A percentile compares a stretch with the other conserved stretches of the same genome.
These are phyloP conservation scores for Empis livida DNA, from an alignment of 2,888 invertebrate genomes.

Conservation along the genomic window DNA sequence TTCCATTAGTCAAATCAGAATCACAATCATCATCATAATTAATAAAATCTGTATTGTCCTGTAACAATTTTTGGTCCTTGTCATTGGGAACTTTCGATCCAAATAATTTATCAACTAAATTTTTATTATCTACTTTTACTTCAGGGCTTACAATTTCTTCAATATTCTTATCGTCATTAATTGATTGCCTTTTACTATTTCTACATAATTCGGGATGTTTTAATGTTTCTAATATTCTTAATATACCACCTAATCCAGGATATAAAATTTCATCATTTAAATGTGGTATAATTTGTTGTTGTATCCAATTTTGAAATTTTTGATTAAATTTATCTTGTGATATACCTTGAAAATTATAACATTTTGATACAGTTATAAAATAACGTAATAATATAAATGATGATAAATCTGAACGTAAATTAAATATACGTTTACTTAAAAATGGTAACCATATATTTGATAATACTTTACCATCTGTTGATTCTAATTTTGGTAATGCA, in stretches of 20 bases:
- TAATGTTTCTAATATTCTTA: conserved; percentile 24
- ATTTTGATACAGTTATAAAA: conserved; percentile 24
- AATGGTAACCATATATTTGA: conserved; percentile 31
- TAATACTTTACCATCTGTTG: conserved; percentile 20
- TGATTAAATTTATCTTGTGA: conserved; percentile 22
- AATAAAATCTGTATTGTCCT: no score
- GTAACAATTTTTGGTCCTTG: no score
- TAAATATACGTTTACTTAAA: conserved; percentile 24
- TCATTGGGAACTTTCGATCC: no score
- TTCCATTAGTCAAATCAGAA: neutral
- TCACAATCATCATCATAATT: neutral
- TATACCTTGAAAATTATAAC: conserved; percentile 25
- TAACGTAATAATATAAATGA: conserved; percentile 27
- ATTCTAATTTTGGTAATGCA: conserved; percentile 25
- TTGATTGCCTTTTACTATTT: neutral
- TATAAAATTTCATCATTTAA: conserved; percentile 28
- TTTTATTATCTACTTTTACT: no score
- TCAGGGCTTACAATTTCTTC: no score
- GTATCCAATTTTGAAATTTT: conserved; percentile 26
- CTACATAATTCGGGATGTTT: conserved; percentile 1
- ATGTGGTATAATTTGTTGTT: conserved; percentile 24
- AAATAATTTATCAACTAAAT: no score
- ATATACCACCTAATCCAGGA: conserved; percentile 29
- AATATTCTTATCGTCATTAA: neutral
- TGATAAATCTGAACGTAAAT: conserved; percentile 22